These are phyloP conservation scores for Babylonia areolata DNA, from an alignment of 1,140 invertebrate species.

Conservation along the genomic window DNA sequence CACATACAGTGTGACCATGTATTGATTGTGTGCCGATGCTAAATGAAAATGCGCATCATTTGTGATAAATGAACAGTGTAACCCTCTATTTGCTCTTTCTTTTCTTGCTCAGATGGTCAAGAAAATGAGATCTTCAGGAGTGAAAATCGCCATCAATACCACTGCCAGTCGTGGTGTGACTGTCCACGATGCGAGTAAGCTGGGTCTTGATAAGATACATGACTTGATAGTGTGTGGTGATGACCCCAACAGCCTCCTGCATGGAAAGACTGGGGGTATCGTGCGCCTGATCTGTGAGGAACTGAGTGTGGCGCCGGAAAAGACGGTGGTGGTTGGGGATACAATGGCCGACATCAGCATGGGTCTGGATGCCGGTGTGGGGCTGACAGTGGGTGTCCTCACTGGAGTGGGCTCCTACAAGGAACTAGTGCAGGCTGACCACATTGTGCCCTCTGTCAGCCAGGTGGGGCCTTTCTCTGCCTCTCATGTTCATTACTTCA, in stretches of 20 bases:
- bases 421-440: slow-evolving; percentile 65
- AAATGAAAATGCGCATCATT: background rate
- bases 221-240: slow-evolving; percentile 78
- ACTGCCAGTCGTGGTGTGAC: slow-evolving; percentile 71
- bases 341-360: slow-evolving; percentile 76
- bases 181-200: slow-evolving; percentile 63
- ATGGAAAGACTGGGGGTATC: slow-evolving; percentile 70
- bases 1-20: no score
- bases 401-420: slow-evolving; percentile 62
- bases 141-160: slow-evolving; percentile 78
- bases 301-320: slow-evolving; percentile 69
- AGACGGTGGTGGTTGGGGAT: slow-evolving; percentile 77
- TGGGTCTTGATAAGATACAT: slow-evolving; percentile 70
- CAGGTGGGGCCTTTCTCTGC: slow-evolving; percentile 45
- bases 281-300: slow-evolving; percentile 72
- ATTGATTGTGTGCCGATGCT: background rate
- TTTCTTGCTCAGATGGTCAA: slow-evolving; percentile 64
- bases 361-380: slow-evolving; percentile 74
- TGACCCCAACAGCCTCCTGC: slow-evolving; percentile 66
- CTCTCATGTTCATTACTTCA: no score
- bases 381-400: slow-evolving; percentile 76
- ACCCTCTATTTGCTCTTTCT: background rate
- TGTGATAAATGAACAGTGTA: background rate
- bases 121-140: slow-evolving; percentile 68
- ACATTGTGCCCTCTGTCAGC: slow-evolving; percentile 61